A percentile compares a stretch with the other conserved stretches of the same genome.
These are phyloP conservation scores for Chiloscyllium plagiosum DNA, from an alignment of 2,113 vertebrate genomes.

Conservation along the genomic window DNA sequence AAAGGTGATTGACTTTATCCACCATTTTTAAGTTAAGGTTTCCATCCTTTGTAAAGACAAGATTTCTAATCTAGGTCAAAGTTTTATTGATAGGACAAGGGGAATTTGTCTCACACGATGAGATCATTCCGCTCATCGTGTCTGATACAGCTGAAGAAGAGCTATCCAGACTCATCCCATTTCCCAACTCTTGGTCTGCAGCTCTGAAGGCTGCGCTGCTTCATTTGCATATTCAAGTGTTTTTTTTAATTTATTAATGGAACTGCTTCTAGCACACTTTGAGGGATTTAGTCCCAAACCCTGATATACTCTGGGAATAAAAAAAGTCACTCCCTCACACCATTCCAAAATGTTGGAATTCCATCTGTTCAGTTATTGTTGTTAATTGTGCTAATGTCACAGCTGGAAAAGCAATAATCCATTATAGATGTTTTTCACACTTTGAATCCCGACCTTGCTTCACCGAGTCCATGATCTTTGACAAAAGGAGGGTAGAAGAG, in stretches of 20 bases:
- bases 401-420: not conserved
- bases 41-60: not conserved
- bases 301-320: too few species aligned
- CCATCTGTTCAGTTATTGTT: not conserved
- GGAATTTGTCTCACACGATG: not conserved
- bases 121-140: not conserved
- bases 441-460: not conserved
- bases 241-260: not conserved
- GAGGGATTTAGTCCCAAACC: too few species aligned
- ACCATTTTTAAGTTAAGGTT: not conserved
- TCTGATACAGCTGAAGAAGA: not conserved
- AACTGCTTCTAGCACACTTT: too few species aligned
- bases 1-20: too few species aligned
- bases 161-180: not conserved
- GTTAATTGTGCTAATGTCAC: not conserved
- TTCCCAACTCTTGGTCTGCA: too few species aligned
- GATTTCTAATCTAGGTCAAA: not conserved
- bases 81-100: not conserved
- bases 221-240: too few species aligned
- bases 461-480: not conserved
- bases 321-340: too few species aligned
- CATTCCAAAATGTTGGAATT: not conserved
- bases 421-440: not conserved
- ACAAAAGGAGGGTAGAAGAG: not conserved
- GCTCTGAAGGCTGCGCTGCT: too few species aligned